A percentile compares a stretch with the other conserved stretches of the same genome.
These are phyloP conservation scores for Cotesia vestalis DNA, from an alignment of 1,140 invertebrate genomes.

Conservation along the genomic window DNA sequence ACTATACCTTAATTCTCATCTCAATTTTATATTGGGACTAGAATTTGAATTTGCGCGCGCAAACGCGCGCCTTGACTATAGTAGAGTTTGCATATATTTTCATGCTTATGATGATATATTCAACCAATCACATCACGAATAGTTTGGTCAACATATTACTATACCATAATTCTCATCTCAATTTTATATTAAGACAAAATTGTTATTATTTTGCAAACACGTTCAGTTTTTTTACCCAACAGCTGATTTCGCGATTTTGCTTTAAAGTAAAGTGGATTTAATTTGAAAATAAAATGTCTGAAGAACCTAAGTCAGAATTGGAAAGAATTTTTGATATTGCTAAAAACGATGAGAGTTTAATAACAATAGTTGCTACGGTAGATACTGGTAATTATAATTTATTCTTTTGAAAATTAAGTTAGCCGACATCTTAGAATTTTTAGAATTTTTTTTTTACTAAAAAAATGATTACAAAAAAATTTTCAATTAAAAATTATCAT, in stretches of 20 bases:
- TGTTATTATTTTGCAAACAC: no score
- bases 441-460: neutral
- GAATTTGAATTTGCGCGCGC: no score
- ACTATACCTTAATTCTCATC: no score
- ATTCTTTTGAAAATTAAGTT: no score
- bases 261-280: neutral
- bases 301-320: slow-evolving; percentile 38
- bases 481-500: slow-evolving; percentile 1
- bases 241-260: slow-evolving; percentile 10
- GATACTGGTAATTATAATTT: slow-evolving; percentile 46
- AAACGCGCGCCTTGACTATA: no score
- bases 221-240: neutral
- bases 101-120: no score
- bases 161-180: no score
- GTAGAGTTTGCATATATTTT: no score
- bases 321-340: slow-evolving; percentile 44
- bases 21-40: no score
- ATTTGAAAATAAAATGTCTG: slow-evolving; percentile 37
- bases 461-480: neutral
- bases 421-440: neutral
- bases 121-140: no score
- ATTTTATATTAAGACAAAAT: no score
- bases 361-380: slow-evolving; percentile 47
- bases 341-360: slow-evolving; percentile 36
- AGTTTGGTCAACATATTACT: no score